Conservation (phyloP, 2,888 invertebrate species). For the Phyllotreta cruciferae region DNA sequence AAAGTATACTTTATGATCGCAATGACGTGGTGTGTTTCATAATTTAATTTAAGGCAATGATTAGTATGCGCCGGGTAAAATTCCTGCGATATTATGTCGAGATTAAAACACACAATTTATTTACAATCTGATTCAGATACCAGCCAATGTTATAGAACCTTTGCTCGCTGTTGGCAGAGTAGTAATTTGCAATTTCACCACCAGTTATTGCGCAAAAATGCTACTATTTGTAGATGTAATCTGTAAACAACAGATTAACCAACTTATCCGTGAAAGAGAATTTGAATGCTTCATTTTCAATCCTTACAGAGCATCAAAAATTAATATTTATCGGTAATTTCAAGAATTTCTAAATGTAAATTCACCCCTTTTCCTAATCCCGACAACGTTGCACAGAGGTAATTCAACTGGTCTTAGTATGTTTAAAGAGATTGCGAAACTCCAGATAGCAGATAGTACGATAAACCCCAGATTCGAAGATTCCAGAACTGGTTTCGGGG, state of each 20-base stretch:
- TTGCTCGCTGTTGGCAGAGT: neutral
- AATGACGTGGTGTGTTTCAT: neutral
- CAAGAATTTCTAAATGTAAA: too few species aligned
- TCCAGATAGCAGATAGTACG: slow-evolving; percentile 27
- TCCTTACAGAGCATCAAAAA: too few species aligned
- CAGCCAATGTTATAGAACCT: neutral
- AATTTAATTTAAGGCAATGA: slow-evolving; percentile 11
- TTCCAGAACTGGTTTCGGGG: slow-evolving; percentile 19
- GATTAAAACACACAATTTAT: slow-evolving; percentile 14
- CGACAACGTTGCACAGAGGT: neutral
- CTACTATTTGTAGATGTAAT: neutral
- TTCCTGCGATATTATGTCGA: slow-evolving; percentile 1
- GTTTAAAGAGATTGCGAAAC: slow-evolving; percentile 31
- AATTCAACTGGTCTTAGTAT: slow-evolving; percentile 6
- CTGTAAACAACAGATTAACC: too few species aligned
- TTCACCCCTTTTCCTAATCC: neutral
- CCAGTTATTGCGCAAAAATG: slow-evolving; percentile 11
- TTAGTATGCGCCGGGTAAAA: slow-evolving; percentile 4
- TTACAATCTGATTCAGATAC: slow-evolving; percentile 5
- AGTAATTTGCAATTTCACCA: slow-evolving; percentile 21
- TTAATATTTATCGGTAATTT: too few species aligned
- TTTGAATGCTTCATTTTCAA: too few species aligned
- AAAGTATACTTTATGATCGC: too few species aligned
- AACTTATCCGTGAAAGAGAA: too few species aligned
- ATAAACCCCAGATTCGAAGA: slow-evolving; percentile 25